phyloP scores from a whole-genome alignment of 2,797 vertebrate genomes.

The Parauchenoglanis punctatus region DNA sequence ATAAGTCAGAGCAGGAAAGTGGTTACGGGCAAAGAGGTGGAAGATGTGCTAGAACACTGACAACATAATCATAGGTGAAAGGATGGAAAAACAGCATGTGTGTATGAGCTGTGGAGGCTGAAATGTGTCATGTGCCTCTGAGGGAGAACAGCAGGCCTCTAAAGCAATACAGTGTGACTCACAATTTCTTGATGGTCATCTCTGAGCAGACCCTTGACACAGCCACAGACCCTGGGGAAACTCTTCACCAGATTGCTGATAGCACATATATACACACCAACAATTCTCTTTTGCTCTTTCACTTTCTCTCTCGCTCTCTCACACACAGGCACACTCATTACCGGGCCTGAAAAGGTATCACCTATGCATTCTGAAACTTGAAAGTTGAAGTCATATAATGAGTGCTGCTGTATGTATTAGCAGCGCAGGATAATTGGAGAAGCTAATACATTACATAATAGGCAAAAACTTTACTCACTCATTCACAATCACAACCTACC shows the following conservation, averaged over 20 bases:
- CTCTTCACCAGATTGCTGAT: background rate
- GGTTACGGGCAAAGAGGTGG: background rate
- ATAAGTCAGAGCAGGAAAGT: background rate
- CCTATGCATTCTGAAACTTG: background rate
- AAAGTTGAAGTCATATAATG: background rate
- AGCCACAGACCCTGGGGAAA: background rate
- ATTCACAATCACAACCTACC: background rate
- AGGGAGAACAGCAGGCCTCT: background rate
- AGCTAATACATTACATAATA: background rate
- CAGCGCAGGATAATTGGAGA: background rate
- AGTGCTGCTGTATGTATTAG: background rate
- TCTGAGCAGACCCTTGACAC: background rate
- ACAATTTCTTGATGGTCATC: background rate
- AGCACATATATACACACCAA: background rate
- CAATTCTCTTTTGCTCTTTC: too few species aligned
- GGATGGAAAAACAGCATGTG: background rate
- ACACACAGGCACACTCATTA: background rate
- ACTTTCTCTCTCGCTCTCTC: background rate
- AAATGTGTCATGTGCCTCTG: background rate
- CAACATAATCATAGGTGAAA: background rate
- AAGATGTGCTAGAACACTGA: background rate
- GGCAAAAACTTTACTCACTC: background rate
- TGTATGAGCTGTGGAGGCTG: background rate
- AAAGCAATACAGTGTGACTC: background rate
- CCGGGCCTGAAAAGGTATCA: background rate